Conservation (phyloP, 92 coral and sea anemone species). For the Desmophyllum pertusum region DNA sequence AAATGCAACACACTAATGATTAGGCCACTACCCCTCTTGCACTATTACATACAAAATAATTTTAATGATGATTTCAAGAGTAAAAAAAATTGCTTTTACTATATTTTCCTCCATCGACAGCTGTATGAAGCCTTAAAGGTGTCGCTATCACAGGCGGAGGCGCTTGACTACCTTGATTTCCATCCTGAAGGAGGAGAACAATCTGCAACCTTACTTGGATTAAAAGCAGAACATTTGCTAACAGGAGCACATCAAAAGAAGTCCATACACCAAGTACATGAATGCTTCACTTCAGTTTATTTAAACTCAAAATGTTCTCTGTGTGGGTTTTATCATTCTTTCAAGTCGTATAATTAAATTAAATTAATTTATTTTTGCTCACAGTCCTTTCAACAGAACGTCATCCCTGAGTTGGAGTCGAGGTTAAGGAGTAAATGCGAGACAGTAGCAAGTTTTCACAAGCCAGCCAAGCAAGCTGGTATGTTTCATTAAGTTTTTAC, state of each 20-base stretch:
- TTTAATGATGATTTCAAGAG: neutral
- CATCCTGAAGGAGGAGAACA: slow-evolving; percentile 76
- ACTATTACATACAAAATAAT: too few species aligned
- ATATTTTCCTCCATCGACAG: slow-evolving; percentile 20
- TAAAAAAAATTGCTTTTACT: neutral
- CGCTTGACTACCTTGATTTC: slow-evolving; percentile 74
- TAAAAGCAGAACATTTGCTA: slow-evolving; percentile 69
- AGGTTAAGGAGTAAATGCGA: slow-evolving; percentile 88
- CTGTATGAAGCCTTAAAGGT: slow-evolving; percentile 68
- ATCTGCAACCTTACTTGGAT: slow-evolving; percentile 80
- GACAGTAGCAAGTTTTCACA: slow-evolving; percentile 69
- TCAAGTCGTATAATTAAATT: neutral
- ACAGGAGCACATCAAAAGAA: slow-evolving; percentile 67
- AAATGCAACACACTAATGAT: too few species aligned
- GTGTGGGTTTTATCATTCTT: neutral
- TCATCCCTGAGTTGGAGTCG: slow-evolving; percentile 93
- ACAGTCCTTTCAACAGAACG: slow-evolving; percentile 86
- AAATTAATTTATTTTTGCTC: neutral
- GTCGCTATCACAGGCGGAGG: slow-evolving; percentile 77
- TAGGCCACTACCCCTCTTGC: neutral
- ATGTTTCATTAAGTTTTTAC: neutral
- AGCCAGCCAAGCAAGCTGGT: slow-evolving; percentile 79
- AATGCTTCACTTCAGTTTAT: neutral
- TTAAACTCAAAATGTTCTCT: neutral
- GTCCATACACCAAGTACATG: slow-evolving; percentile 75